Evolutionary conservation across 1,140 invertebrate genomes (phyloP).

Genomic region (Euglossa dilemma): DNA sequence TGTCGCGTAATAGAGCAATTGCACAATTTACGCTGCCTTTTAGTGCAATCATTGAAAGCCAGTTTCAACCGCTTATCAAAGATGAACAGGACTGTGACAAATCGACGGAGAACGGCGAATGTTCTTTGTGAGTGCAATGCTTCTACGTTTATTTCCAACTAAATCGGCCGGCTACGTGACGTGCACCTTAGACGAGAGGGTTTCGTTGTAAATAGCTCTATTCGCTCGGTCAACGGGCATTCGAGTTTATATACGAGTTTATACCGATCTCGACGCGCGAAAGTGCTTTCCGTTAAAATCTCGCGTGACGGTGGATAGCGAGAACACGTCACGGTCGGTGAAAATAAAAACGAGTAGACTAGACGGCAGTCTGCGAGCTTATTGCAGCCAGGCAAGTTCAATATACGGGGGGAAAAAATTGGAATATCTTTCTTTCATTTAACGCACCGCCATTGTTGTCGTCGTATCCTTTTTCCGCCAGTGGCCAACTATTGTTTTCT

Average conservation of each 20-base stretch:
- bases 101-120: neutral
- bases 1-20: conserved; percentile 37
- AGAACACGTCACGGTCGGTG: neutral
- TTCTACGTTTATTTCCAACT: neutral
- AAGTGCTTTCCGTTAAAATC: neutral
- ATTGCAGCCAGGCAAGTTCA: neutral
- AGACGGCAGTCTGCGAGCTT: neutral
- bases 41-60: conserved; percentile 39
- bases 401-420: neutral
- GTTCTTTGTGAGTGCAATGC: neutral
- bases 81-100: neutral
- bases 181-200: neutral
- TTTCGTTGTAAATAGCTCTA: neutral
- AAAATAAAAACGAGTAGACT: neutral
- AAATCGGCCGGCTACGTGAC: neutral
- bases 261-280: neutral
- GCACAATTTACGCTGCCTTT: conserved; percentile 35
- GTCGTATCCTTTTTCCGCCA: neutral
- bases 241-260: neutral
- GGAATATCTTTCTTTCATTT: conserved; percentile 6
- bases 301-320: neutral
- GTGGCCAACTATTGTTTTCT: conserved; percentile 14
- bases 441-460: neutral
- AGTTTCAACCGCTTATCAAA: conserved; percentile 39
- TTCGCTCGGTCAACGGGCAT: neutral